Conservation (phyloP, 2,113 vertebrate genomes). For the Corvus moneduloides region DNA sequence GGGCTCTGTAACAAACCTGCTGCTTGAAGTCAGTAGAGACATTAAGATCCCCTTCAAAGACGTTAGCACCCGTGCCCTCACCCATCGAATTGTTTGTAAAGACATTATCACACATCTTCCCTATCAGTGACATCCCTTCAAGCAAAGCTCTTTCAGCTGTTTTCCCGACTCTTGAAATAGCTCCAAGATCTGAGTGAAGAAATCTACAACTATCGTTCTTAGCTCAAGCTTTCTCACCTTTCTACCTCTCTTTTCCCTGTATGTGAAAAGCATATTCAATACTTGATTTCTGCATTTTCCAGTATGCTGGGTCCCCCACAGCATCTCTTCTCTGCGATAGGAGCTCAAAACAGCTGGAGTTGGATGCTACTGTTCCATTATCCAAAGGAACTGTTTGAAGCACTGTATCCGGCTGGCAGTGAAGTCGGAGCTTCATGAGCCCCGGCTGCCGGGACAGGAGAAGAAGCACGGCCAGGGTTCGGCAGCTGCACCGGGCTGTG, state of each 20-base stretch:
- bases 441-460: accelerated
- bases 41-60: not conserved
- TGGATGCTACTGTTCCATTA: accelerated
- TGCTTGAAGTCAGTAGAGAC: not conserved
- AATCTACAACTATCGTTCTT: accelerated
- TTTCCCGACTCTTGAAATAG: accelerated
- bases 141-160: not conserved
- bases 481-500: accelerated
- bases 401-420: accelerated
- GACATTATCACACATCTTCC: not conserved
- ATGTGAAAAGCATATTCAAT: not conserved
- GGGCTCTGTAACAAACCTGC: not conserved
- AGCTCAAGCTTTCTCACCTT: not conserved
- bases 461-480: accelerated
- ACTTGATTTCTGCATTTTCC: not conserved
- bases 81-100: not conserved
- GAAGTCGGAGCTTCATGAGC: accelerated
- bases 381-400: too few species aligned
- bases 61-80: not conserved
- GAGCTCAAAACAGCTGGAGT: not conserved
- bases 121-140: not conserved
- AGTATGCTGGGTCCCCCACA: too few species aligned
- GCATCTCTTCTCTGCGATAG: accelerated
- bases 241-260: not conserved
- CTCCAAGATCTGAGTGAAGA: not conserved